Evolutionary conservation across 2,888 invertebrate genomes (phyloP).

Genomic region (Nasonovia ribisnigri): DNA sequence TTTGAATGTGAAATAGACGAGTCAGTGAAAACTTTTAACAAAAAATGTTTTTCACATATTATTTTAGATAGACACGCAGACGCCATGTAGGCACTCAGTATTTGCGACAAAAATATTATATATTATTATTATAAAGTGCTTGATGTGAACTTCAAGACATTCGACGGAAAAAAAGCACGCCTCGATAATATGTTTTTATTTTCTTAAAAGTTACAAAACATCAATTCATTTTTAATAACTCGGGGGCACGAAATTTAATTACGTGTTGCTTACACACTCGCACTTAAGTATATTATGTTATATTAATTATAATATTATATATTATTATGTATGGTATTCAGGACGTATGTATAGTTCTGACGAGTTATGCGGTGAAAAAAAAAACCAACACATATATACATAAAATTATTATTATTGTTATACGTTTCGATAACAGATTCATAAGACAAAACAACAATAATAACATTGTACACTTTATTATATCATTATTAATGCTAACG

Average conservation of each 20-base stretch:
- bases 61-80: no score
- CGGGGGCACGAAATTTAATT: neutral
- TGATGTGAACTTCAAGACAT: neutral
- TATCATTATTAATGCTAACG: neutral
- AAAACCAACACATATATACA: neutral
- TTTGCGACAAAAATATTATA: no score
- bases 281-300: no score
- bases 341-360: neutral
- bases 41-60: neutral
- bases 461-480: constrained; percentile 7
- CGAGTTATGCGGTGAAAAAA: neutral
- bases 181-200: neutral
- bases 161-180: neutral
- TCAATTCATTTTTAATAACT: neutral
- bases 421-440: neutral
- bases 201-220: constrained; percentile 3
- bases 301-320: neutral
- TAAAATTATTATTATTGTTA: neutral
- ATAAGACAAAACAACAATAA: constrained; percentile 3
- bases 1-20: neutral
- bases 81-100: no score
- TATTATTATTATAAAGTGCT: neutral
- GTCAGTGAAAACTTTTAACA: neutral
- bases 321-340: neutral
- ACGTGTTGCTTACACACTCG: neutral